Evolutionary conservation across 2,797 vertebrate species (phyloP).

Genomic region (Rhadinocentrus ornatus): DNA sequence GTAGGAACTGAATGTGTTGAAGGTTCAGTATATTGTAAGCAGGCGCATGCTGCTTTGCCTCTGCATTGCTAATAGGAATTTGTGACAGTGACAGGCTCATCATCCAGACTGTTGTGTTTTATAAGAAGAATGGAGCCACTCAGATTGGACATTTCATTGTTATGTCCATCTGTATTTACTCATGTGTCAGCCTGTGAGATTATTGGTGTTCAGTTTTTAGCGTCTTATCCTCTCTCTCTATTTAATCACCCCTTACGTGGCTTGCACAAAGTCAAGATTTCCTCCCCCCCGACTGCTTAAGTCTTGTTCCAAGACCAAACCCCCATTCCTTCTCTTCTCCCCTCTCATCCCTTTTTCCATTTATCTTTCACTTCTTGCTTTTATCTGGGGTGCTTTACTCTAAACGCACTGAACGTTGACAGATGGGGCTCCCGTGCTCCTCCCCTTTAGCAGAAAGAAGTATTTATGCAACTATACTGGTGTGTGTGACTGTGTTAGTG

Average conservation of each 20-base stretch:
- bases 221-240: constrained; percentile 50
- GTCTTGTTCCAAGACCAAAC: constrained; percentile 32
- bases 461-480: constrained; percentile 27
- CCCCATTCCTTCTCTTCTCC: constrained; percentile 41
- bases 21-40: neutral
- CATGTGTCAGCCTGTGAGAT: constrained; percentile 68
- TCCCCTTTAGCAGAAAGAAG: constrained; percentile 57
- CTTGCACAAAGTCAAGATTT: constrained; percentile 50
- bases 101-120: constrained; percentile 68
- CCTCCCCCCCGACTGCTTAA: neutral
- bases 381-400: constrained; percentile 64
- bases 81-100: constrained; percentile 56
- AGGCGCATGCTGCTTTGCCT: neutral
- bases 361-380: constrained; percentile 64
- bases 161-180: constrained; percentile 74
- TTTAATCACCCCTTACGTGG: constrained; percentile 52
- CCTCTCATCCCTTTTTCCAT: constrained; percentile 58
- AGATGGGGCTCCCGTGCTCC: constrained; percentile 58
- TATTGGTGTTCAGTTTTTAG: constrained; percentile 66
- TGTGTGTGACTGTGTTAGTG: constrained; percentile 35
- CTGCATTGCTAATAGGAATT: constrained; percentile 31
- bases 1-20: neutral
- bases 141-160: constrained; percentile 62
- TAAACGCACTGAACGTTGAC: constrained; percentile 73
- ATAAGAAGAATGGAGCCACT: constrained; percentile 63